Evolutionary conservation across 2,113 vertebrate genomes (phyloP).

Genomic region (Mus spicilegus): DNA sequence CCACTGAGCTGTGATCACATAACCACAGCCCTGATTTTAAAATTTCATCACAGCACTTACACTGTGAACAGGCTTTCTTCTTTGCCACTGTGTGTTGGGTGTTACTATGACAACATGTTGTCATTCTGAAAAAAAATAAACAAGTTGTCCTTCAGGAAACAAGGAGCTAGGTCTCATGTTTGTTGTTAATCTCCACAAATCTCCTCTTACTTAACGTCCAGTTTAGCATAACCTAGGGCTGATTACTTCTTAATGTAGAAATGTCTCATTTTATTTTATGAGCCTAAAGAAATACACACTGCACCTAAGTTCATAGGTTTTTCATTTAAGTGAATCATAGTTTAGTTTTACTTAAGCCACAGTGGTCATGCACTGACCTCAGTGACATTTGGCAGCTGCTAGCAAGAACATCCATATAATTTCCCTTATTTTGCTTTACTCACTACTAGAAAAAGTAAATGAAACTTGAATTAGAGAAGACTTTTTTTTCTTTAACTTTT

Average conservation of each 20-base stretch:
- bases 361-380: neutral
- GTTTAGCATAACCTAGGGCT: neutral
- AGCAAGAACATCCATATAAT: neutral
- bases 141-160: neutral
- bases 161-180: neutral
- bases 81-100: neutral
- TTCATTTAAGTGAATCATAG: neutral
- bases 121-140: neutral
- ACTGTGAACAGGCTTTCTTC: neutral
- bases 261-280: neutral
- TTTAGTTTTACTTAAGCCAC: neutral
- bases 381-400: neutral
- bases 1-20: too few relatives aligned
- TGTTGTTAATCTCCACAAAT: neutral
- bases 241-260: constrained; percentile 46
- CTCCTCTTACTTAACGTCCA: neutral
- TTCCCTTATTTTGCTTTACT: neutral
- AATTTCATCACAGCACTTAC: constrained; percentile 1
- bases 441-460: constrained; percentile 42
- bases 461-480: constrained; percentile 7
- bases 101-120: neutral
- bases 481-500: neutral
- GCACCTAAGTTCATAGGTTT: neutral
- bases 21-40: neutral
- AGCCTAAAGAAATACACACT: neutral